phyloP scores from a whole-genome alignment of 2,113 vertebrate genomes.

The Anarrhichthys ocellatus region DNA sequence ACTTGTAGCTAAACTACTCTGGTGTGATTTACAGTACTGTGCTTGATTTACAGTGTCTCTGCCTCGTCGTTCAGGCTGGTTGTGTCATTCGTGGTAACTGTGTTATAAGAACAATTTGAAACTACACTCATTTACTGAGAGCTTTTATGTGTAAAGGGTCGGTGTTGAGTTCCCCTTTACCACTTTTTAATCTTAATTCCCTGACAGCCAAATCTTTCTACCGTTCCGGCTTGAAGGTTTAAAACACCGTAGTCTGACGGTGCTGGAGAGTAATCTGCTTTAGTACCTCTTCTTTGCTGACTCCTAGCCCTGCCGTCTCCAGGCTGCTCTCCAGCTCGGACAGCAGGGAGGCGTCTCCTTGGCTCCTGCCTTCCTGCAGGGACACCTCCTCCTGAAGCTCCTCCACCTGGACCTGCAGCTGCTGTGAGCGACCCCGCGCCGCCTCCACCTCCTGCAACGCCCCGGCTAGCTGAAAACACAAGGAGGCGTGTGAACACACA shows the following conservation, averaged over 20 bases:
- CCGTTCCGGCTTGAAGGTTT: background rate
- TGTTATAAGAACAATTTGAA: background rate
- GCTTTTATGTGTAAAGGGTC: background rate
- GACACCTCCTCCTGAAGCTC: conserved; percentile 81
- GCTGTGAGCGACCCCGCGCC: conserved; percentile 61
- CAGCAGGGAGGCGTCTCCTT: conserved; percentile 74
- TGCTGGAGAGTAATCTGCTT: background rate
- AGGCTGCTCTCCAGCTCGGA: conserved; percentile 82
- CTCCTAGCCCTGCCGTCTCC: conserved; percentile 56
- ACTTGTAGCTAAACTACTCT: background rate
- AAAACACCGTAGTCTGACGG: background rate
- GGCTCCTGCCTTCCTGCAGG: conserved; percentile 68
- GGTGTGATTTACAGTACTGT: background rate
- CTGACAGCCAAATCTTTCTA: background rate
- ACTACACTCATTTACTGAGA: background rate
- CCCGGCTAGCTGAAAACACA: conserved; percentile 71
- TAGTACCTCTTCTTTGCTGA: conserved; percentile 76
- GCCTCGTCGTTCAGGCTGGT: background rate
- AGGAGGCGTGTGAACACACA: background rate
- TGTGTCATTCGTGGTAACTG: background rate
- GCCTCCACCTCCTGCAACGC: conserved; percentile 75
- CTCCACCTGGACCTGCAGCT: conserved; percentile 81
- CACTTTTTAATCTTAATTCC: background rate
- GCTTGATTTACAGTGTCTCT: background rate
- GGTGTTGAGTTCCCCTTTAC: background rate